Base-by-base conservation (phyloP, 2,113 vertebrate genomes). In the Lutjanus erythropterus region DNA sequence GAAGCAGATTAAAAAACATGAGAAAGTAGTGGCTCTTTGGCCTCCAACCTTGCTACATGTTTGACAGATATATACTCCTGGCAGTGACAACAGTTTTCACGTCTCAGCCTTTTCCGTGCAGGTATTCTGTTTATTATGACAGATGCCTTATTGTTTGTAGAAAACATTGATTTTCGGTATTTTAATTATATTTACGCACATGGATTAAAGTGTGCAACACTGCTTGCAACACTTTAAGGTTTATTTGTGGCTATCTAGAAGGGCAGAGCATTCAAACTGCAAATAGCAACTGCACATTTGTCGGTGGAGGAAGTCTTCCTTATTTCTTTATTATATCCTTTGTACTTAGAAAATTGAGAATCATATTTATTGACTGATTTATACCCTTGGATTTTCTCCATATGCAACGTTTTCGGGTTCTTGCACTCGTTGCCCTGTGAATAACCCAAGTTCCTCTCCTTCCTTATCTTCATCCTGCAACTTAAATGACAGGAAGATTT, bases 401-500 rank as follows among this genome's bases (percentile, higher is more conserved):
- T 14, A 21, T 35, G 35, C 52, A 82, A 29, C 44, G 31, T n/a
- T 55, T 65, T n/a, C 41, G 16, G n/a, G 3, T 62, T 59, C 19
- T 53, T 69, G 56, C 66, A 6, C 46, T 70, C 6, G 1, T 35
- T 53, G 42, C 50, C 39, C 44, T 33, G 35, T 46, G 16, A 66
- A 71, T 79, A 74, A 70, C 55, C 49, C n/a, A 27, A 42, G 19
- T 35, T 66, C 37, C 29, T 23, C 12, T 39, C 41, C 53, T 33
- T 18, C 55, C 2, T 52, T 0, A n/a, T 64, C 53, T 41, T 67
- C 68, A 49, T 52, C 33, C 70, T 50, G n/a, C 62, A 35, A 41
- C 44, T 46, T 61, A 76, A 78, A 61, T 33, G 46, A 31, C 46
- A 79, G 27, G 10, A 71, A 71, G 47, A 64, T 41, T 23, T 25